phyloP scores from a whole-genome alignment of 2,888 invertebrate species.

The Acutogordius australiensis region DNA sequence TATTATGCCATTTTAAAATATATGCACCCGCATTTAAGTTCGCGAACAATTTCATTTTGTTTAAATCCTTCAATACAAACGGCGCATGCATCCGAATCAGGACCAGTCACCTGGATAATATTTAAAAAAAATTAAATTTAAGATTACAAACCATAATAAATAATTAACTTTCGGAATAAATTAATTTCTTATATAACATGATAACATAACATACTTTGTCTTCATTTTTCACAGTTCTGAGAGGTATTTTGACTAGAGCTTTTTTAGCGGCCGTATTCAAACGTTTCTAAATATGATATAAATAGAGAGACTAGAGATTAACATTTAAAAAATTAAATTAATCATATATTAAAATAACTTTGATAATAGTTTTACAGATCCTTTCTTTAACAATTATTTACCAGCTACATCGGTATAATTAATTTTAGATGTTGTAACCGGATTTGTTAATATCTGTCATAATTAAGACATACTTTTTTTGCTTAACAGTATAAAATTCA shows the following conservation, averaged over 20 bases:
- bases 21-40: constrained; percentile 71
- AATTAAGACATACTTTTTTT: too few relatives aligned
- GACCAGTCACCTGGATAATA: constrained; percentile 20
- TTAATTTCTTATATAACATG: constrained; percentile 1
- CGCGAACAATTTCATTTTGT: constrained; percentile 50
- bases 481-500: too few relatives aligned
- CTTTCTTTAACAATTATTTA: too few relatives aligned
- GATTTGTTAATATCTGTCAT: too few relatives aligned
- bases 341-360: too few relatives aligned
- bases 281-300: constrained; percentile 40
- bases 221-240: constrained; percentile 50
- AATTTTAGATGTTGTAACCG: too few relatives aligned
- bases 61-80: constrained; percentile 76
- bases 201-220: constrained; percentile 36
- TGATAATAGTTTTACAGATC: too few relatives aligned
- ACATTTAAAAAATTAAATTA: too few relatives aligned
- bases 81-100: constrained; percentile 45
- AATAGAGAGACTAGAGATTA: too few relatives aligned
- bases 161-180: neutral
- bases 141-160: neutral
- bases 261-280: constrained; percentile 70
- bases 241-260: constrained; percentile 65
- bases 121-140: neutral
- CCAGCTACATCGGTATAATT: too few relatives aligned
- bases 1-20: too few relatives aligned